Conservation (phyloP, 2,113 vertebrate species). For the Dendropsophus ebraccatus region DNA sequence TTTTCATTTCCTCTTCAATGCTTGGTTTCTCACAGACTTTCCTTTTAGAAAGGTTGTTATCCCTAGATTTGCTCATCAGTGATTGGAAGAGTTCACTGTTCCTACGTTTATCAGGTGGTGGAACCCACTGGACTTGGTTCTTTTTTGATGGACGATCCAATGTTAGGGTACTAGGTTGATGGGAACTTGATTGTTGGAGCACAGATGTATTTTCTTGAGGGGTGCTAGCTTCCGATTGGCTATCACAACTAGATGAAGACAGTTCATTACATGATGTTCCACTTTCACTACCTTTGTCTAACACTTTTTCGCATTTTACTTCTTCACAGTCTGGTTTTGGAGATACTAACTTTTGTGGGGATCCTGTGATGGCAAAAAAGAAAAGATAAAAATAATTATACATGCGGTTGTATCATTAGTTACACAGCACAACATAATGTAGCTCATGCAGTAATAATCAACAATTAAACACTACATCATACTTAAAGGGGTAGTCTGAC, state of each 20-base stretch:
- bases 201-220: constrained; percentile 79
- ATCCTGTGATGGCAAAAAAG: constrained; percentile 71
- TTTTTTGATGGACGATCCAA: constrained; percentile 86
- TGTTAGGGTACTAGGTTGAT: constrained; percentile 83
- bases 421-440: not conserved
- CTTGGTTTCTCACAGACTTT: constrained; percentile 85
- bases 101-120: constrained; percentile 82
- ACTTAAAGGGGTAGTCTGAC: not conserved
- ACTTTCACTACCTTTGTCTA: constrained; percentile 87
- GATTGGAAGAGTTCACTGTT: constrained; percentile 93
- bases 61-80: constrained; percentile 83
- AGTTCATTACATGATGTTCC: constrained; percentile 87
- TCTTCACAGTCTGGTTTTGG: constrained; percentile 82
- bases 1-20: constrained; percentile 88
- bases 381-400: not conserved
- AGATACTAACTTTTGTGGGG: constrained; percentile 75
- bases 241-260: constrained; percentile 89
- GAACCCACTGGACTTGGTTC: constrained; percentile 82
- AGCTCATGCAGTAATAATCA: not conserved
- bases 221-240: constrained; percentile 83
- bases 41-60: constrained; percentile 84
- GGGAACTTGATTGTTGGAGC: constrained; percentile 73
- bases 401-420: not conserved
- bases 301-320: constrained; percentile 76
- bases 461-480: not conserved